Base-by-base conservation (phyloP, 2,797 vertebrate genomes). In the Sebastes kiyomatsui region DNA sequence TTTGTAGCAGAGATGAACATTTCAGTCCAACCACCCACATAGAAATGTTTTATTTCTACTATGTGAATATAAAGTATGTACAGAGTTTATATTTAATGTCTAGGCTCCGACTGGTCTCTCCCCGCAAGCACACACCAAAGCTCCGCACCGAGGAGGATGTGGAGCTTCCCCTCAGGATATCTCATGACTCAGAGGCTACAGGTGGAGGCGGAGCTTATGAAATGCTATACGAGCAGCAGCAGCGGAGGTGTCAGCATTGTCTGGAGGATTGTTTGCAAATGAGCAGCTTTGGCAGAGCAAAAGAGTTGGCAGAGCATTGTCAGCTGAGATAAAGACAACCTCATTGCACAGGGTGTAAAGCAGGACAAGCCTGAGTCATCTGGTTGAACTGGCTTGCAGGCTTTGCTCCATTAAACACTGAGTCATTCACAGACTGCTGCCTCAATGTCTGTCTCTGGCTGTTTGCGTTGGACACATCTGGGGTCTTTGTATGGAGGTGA, bases 241-340 rank as follows among this genome's bases (percentile, higher is more conserved):
- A 38, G 18, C 62, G 16, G 33, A 33, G 59, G 25, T 58, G 71
- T 86, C 73, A 62, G 67, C 75, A 52, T 80, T 80, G 79, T 84
- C 73, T 60, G 49, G 32, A 64, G 64, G 23, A 67, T 61, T 92
- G 79, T 84, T 87, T 88, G 76, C 82, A 88, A 87, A 90, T 78
- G 81, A 90, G 79, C 30, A 71, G 72, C 35, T 60, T 58, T 61
- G 81, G 49, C 77, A 13, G 55, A 77, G 70, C 22, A 46, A 79
- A 66, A 49, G 35, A 27, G 27, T 4, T 33, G 59, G 64, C 68
- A 69, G 71, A 70, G 11, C 59, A 6, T 58, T 65, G 59, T 62
- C 49, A 42, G 79, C 74, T 28, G 65, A 76, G 80, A 83, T 76
- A 54, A 75, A 79, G 54, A 62, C 14, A 52, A 33, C 32, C 46